phyloP scores from a whole-genome alignment of 2,888 invertebrate species.

The Drosophila lutescens region DNA sequence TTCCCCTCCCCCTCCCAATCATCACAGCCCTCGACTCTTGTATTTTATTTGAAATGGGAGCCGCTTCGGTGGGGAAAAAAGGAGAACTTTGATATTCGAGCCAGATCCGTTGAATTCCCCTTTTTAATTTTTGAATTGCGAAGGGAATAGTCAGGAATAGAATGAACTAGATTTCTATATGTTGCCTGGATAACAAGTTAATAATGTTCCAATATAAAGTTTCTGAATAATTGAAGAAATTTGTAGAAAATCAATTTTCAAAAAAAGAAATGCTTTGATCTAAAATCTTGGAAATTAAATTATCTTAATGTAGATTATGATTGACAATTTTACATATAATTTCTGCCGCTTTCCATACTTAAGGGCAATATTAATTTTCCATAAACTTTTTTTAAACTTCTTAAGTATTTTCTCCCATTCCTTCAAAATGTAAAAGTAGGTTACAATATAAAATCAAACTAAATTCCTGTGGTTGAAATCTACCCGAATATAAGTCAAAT shows the following conservation, averaged over 20 bases:
- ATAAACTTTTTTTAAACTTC: too few relatives aligned
- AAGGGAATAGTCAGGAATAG: neutral
- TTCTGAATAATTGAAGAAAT: too few relatives aligned
- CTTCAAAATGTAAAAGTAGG: neutral
- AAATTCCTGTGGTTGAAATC: neutral
- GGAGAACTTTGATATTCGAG: slow-evolving; percentile 2
- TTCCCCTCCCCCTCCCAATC: neutral
- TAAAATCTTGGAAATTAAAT: too few relatives aligned
- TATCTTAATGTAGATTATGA: too few relatives aligned
- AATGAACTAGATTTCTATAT: neutral
- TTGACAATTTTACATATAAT: too few relatives aligned
- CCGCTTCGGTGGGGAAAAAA: neutral
- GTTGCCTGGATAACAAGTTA: neutral
- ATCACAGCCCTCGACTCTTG: slow-evolving; percentile 6
- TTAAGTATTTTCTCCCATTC: too few relatives aligned
- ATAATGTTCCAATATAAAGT: too few relatives aligned
- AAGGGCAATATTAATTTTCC: too few relatives aligned
- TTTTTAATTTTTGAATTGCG: slow-evolving; percentile 2
- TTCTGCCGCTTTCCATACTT: too few relatives aligned
- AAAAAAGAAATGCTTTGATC: too few relatives aligned
- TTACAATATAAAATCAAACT: too few relatives aligned
- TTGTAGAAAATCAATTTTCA: too few relatives aligned
- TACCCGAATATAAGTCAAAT: neutral
- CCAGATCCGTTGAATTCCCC: slow-evolving; percentile 1
- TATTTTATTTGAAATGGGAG: slow-evolving; percentile 44